Evolutionary conservation across 1,140 invertebrate genomes (phyloP), one percentile per base, ranked within the genome.

Genomic region (Globodera rostochiensis): DNA sequence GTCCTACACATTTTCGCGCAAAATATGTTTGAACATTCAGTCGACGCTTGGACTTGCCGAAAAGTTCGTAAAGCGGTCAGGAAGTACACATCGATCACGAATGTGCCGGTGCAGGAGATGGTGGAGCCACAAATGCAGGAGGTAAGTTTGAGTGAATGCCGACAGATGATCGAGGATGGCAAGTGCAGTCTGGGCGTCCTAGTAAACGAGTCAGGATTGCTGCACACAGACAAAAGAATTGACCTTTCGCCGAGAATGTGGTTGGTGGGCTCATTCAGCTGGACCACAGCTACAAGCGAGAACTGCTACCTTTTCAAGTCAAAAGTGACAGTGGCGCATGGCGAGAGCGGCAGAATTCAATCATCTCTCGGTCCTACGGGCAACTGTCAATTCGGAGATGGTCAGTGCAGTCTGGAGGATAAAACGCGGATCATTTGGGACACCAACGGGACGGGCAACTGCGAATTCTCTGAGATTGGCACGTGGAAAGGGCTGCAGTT

Each of bases 261-360:
- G 73, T 11, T 74, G 7, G 45, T 46, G 1, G 73, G 73, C 19
- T 74, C 73, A n/a, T 74, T 74, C 25, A 74, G n/a, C 25, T 74
- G 73, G 73, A 11, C 49, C 3, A 49, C n/a, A 3, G 25, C 25
- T 3, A 11, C 8, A 5, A 53, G 19, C 6, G 73, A 74, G 46
- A 74, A 74, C 46, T 74, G 73, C 13, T 74, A 74, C 11, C 73
- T 74, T 6, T 74, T 74, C 25, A 74, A 74, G 57, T 21, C 73
- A 11, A 36, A 25, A 74, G 46, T 74, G 3, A 74, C 13, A n/a
- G 9, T 36, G 4, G 21, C 36, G 13, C 57, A 53, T 4, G 73
- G 73, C 4, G 45, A 7, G 4, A 45, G 11, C 36, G 49, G 19
- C 11, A 36, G 25, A 36, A 74, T 74, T 3, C 49, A 74, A 74